Evolutionary conservation across 2,797 vertebrate genomes (phyloP).

Genomic region (Hydrophis major): DNA sequence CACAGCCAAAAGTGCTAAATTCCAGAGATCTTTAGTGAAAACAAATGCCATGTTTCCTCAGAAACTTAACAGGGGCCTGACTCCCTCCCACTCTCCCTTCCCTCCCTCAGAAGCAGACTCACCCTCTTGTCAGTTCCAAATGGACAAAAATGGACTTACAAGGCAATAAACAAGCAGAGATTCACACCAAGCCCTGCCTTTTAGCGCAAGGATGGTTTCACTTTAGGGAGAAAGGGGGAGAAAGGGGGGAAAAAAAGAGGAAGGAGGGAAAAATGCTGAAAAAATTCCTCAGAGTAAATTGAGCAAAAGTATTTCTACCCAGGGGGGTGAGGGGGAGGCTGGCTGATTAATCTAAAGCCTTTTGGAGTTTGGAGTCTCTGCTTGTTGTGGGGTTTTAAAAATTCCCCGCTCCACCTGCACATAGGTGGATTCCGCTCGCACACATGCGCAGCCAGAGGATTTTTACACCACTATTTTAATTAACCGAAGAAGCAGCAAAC

Average conservation of each 20-base stretch:
- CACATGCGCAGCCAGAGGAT: not conserved
- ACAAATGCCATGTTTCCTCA: slow-evolving; percentile 5
- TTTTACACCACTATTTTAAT: not conserved
- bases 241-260: not conserved
- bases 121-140: not conserved
- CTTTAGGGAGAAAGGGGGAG: slow-evolving; percentile 33
- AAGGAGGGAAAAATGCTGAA: slow-evolving; percentile 37
- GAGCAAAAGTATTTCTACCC: slow-evolving; percentile 65
- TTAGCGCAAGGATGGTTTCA: slow-evolving; percentile 58
- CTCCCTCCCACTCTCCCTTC: slow-evolving; percentile 28
- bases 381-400: slow-evolving; percentile 38
- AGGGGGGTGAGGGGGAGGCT: slow-evolving; percentile 43
- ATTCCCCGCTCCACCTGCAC: slow-evolving; percentile 19
- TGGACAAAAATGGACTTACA: slow-evolving; percentile 8
- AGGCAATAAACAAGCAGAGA: slow-evolving; percentile 38
- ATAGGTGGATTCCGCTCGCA: not conserved
- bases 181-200: slow-evolving; percentile 26
- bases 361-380: slow-evolving; percentile 43
- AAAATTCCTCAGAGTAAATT: slow-evolving; percentile 64
- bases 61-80: not conserved
- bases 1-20: slow-evolving; percentile 15
- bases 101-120: not conserved
- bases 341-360: slow-evolving; percentile 56
- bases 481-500: not conserved
- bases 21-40: slow-evolving; percentile 20